Base-by-base conservation (phyloP, 2,888 invertebrate genomes). In the Oscheius sp. region DNA sequence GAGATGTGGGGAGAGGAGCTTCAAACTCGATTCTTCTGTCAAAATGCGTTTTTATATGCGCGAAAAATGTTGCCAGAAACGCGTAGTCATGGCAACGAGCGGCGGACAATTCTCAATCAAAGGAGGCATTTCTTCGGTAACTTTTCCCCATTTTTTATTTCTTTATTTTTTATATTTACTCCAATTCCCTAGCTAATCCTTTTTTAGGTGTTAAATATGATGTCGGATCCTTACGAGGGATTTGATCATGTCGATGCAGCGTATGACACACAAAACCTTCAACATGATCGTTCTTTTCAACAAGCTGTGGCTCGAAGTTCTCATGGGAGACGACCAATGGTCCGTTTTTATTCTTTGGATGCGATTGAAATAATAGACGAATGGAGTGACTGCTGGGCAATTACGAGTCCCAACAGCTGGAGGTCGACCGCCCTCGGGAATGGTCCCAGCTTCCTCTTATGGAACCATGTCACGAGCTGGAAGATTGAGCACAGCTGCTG, bases 201-300 rank as follows among this genome's bases (percentile, higher is more conserved):
- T 3, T 15, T 39, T 45, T 25, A 61, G 61, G 10, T 61, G 10
- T 37, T 29, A 8, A 53, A 8, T 12, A 65, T 65, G 65, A 55
- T 70, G 57, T 82, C 85, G 25, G 86, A 86, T 53, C 81, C 84
- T 20, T 86, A 86, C 57, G 76, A 71, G 23, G 86, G 86, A 6
- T 86, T 87, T 71, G 83, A 86, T 53, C 83, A 82, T 6, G 84
- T 80, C 57, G 82, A 85, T 70, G 78, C 78, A 20, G 82, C 82
- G 6, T 84, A 85, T 67, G 85, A 86, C 66, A 69, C 83, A 2
- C 79, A 83, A 74, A 91, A 91, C 85, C 87, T 93, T 71, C 90
- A 91, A 61, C 91, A 91, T 79, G 93, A 93, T 87, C 90, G 91
- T 76, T 90, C 89, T 31, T 92, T 93, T 83, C 92, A 92, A 87